Percentiles rank a stretch among this genome's conserved stretches.
These are phyloP conservation scores for Oenanthe melanoleuca DNA, from an alignment of 2,113 vertebrate species.

Conservation along the genomic window DNA sequence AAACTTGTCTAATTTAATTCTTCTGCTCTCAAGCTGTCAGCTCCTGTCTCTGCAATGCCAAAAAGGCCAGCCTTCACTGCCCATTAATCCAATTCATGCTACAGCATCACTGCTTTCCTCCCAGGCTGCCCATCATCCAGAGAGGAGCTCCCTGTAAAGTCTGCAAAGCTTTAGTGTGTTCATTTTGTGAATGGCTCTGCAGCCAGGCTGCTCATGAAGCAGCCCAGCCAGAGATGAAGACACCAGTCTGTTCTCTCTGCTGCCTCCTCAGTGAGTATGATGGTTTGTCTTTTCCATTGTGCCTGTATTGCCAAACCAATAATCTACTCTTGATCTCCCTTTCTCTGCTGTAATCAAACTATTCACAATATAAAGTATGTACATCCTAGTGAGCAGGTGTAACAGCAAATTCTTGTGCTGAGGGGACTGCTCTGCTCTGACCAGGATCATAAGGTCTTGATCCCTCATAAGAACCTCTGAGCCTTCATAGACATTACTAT, in stretches of 20 bases:
- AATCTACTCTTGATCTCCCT: not conserved
- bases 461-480: not conserved
- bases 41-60: not conserved
- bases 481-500: not conserved
- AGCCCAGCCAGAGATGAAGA: not conserved
- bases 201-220: not conserved
- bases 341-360: not conserved
- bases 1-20: conserved; percentile 47
- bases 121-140: not conserved
- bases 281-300: not conserved
- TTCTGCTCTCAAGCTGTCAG: conserved; percentile 24
- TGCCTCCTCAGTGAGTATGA: not conserved
- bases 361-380: not conserved
- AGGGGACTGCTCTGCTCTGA: not conserved
- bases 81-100: conserved; percentile 50
- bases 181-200: not conserved
- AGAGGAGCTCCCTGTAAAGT: not conserved
- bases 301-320: not conserved
- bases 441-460: not conserved
- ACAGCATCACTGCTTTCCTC: not conserved
- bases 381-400: not conserved
- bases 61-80: conserved; percentile 28
- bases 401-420: not conserved
- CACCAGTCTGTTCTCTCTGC: not conserved
- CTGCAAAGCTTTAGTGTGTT: not conserved